A percentile compares a stretch with the other conserved stretches of the same genome.
These are phyloP conservation scores for Himalopsyche japonica DNA, from an alignment of 2,888 invertebrate species.

Conservation along the genomic window DNA sequence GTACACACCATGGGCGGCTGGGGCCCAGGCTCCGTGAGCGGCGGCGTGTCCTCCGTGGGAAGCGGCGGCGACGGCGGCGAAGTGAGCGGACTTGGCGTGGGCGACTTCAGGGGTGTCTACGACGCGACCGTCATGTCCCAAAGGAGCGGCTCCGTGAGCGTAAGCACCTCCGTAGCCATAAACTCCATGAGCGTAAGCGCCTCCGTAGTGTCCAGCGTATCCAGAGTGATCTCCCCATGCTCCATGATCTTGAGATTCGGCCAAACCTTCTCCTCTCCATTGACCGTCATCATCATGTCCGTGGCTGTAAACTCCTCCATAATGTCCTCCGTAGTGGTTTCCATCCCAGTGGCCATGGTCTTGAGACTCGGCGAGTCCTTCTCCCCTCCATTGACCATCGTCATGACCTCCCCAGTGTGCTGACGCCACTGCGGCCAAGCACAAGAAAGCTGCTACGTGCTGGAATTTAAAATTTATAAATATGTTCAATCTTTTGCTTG, in stretches of 20 bases:
- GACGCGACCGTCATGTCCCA: conserved; percentile 56
- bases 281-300: conserved; percentile 14
- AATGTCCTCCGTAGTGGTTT: background rate
- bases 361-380: conserved; percentile 24
- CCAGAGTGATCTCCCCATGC: background rate
- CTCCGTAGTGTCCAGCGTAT: conserved; percentile 61
- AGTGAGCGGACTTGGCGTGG: conserved; percentile 32
- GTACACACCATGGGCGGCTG: background rate
- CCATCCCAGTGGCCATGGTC: conserved; percentile 18
- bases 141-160: conserved; percentile 46
- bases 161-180: background rate
- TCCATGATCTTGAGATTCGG: conserved; percentile 18
- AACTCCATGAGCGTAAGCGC: background rate
- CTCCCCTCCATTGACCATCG: conserved; percentile 25
- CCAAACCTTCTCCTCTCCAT: conserved; percentile 24
- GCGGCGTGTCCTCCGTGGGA: conserved; percentile 2
- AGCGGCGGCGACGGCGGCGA: conserved; percentile 29
- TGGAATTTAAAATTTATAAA: background rate
- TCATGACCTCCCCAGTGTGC: conserved; percentile 37
- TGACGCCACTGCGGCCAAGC: conserved; percentile 42
- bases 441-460: conserved; percentile 21
- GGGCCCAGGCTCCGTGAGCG: background rate
- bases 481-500: background rate
- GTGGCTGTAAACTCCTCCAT: background rate
- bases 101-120: conserved; percentile 37